Evolutionary conservation across 2,113 vertebrate species (phyloP).

Genomic region (Panthera uncia): DNA sequence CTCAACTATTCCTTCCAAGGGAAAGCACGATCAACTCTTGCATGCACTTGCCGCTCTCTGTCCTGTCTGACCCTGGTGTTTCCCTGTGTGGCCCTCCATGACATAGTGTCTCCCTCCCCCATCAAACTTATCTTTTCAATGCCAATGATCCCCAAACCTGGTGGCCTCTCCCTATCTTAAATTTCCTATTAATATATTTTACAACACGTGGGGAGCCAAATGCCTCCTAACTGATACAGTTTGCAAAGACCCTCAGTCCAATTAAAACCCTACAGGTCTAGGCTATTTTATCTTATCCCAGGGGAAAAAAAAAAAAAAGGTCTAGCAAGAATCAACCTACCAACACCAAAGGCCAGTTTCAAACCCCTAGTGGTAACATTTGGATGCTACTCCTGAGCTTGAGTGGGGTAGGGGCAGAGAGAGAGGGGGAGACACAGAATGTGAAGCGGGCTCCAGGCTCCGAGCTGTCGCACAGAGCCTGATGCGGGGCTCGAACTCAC

Average conservation of each 20-base stretch:
- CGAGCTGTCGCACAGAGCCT: too few relatives aligned
- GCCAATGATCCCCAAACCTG: not conserved
- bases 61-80: not conserved
- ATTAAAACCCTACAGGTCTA: not conserved
- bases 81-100: rapidly evolving
- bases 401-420: too few relatives aligned
- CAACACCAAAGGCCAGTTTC: not conserved
- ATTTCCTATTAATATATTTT: not conserved
- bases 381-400: not conserved
- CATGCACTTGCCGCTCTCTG: not conserved
- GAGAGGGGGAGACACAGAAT: too few relatives aligned
- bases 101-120: not conserved
- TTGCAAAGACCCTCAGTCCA: not conserved
- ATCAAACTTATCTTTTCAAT: not conserved
- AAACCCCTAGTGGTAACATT: not conserved
- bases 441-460: too few relatives aligned
- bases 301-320: not conserved
- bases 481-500: too few relatives aligned
- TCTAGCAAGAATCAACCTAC: too few relatives aligned
- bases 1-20: not conserved
- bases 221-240: not conserved
- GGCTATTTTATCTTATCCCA: not conserved
- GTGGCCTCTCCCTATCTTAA: not conserved
- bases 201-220: not conserved
- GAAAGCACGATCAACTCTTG: not conserved